Evolutionary conservation across 2,888 invertebrate species (phyloP), one percentile per base, ranked within the genome.

Genomic region (Tetanocera ferruginea): DNA sequence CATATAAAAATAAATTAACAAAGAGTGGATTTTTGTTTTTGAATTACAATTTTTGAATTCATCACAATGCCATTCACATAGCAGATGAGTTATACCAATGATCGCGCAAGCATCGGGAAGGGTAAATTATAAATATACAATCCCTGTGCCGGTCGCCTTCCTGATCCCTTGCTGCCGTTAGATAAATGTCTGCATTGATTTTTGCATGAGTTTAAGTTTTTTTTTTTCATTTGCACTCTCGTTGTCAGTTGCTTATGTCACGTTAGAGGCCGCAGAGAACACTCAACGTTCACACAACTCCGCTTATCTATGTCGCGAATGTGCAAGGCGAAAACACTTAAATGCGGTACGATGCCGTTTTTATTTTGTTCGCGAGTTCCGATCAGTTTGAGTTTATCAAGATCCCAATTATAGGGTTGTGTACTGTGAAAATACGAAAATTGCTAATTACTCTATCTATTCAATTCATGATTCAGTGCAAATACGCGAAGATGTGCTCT

Each of bases 21-120:
- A 75, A 67, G 67, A 75, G 75, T 75, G 57, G 55, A 75, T 66
- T 75, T 75, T 75, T 75, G 75, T 75, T 75, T 75, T 52, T 67
- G 75, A 75, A 75, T 75, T 75, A 75, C 75, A 60, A 72, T 72
- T 55, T 75, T 67, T 34, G 67, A 66, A 75, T 67, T 67, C 52
- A 67, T 67, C 67, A 75, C 66, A 25, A 75, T 55, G 19, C 34
- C 60, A 23, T 75, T 37, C 75, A 34, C 52, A 67, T 9, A 72
- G 55, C 28, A 75, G 66, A 66, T 75, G 55, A 75, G 67, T 75
- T 66, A 67, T 67, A 8, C 9, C 67, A n/a, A 52, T 75, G 66
- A 75, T 75, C 66, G 55, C 23, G 66, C 28, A 55, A 8, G 34
- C 25, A 31, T 55, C 25, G 34, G 23, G 23, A 72, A 57, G 57